Evolutionary conservation across 2,113 vertebrate genomes (phyloP).

Genomic region (Passer domesticus): DNA sequence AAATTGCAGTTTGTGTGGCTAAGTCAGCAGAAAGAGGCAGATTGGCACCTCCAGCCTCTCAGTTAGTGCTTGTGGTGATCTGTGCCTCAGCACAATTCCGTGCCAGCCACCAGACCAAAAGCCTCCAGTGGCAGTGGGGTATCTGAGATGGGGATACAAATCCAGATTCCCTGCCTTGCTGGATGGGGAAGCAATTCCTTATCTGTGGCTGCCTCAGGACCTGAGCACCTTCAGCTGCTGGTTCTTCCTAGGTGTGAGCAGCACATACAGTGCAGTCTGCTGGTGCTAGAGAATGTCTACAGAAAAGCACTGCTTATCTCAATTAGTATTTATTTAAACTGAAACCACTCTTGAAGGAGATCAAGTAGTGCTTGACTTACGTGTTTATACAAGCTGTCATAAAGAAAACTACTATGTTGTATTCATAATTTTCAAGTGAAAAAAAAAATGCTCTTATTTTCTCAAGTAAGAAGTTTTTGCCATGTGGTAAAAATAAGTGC

Average conservation of each 20-base stretch:
- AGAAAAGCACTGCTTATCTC: neutral
- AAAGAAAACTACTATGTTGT: neutral
- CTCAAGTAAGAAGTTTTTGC: neutral
- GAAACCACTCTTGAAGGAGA: neutral
- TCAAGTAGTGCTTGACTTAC: neutral
- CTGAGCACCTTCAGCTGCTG: neutral
- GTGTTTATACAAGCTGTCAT: neutral
- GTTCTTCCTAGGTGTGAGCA: neutral
- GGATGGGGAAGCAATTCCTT: neutral
- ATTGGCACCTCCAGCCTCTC: accelerated
- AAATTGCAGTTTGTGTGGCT: neutral
- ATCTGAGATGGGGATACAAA: accelerated
- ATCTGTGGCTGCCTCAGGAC: neutral
- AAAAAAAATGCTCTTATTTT: neutral
- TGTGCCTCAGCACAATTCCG: accelerated
- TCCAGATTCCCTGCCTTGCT: neutral
- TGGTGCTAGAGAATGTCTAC: neutral
- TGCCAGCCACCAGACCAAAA: neutral
- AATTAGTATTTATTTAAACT: neutral
- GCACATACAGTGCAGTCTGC: neutral
- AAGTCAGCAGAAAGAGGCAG: neutral
- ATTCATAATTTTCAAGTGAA: neutral
- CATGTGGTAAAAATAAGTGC: neutral
- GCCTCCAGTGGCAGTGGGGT: accelerated
- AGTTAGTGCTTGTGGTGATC: neutral